phyloP scores from a whole-genome alignment of 2,113 vertebrate genomes.

The sheep (Ovis aries) region DNA sequence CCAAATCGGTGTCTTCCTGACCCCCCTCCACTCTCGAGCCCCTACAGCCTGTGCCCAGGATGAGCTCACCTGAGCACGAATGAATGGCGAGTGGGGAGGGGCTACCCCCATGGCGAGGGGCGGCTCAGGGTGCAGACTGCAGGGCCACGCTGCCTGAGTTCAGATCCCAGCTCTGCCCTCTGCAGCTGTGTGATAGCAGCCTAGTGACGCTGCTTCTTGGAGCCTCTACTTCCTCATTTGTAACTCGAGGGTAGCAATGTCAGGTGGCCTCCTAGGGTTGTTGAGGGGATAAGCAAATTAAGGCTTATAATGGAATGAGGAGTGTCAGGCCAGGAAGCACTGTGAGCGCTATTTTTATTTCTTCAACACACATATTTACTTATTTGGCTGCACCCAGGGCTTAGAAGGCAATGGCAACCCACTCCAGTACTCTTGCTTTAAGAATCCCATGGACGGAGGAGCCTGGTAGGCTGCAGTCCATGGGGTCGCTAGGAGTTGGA shows the following conservation, averaged over 20 bases:
- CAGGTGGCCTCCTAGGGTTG: background rate
- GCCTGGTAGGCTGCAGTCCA: too few relatives aligned
- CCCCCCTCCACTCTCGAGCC: rapidly evolving
- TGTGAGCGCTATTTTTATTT: background rate
- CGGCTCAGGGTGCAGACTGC: background rate
- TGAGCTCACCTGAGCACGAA: background rate
- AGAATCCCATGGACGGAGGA: too few relatives aligned
- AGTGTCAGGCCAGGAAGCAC: rapidly evolving
- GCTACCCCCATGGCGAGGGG: background rate
- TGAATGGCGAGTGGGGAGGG: rapidly evolving
- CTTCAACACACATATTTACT: background rate
- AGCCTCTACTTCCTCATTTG: background rate
- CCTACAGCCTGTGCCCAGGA: background rate
- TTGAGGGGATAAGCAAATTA: background rate
- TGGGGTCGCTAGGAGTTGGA: too few relatives aligned
- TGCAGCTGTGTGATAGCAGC: background rate
- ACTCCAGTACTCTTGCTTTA: too few relatives aligned
- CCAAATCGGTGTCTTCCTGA: background rate
- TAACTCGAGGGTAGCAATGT: background rate
- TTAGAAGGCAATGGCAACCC: background rate
- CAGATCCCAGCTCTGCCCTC: background rate
- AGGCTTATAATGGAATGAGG: too few relatives aligned
- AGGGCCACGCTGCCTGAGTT: background rate
- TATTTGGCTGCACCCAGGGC: background rate
- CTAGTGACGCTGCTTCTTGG: background rate